Base-by-base conservation (phyloP, 2,888 invertebrate genomes). In the Ophion obscuratus region DNA sequence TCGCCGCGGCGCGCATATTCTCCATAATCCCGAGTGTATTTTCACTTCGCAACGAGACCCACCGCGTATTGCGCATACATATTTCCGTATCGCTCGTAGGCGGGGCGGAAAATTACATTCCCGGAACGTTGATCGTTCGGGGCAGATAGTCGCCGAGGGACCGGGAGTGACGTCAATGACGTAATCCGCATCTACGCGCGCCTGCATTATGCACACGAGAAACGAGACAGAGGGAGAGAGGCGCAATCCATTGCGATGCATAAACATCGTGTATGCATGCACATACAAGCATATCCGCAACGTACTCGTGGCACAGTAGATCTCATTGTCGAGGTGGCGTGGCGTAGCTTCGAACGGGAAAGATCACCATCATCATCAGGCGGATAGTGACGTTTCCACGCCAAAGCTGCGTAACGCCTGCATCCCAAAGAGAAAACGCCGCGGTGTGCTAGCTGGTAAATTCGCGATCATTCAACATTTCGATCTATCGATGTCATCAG, bases 31-130 rank as follows among this genome's bases (percentile, higher is more conserved):
- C 53, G 53, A 53, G 47, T 24, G 74, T 36, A 64, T 82, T 64
- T 73, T 79, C 64, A 24, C 47, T 24, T 47, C 14, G 74, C 73
- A 62, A 64, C 57, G 53, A 62, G 70, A 44, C 31, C 53, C 31
- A 73, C 59, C 53, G 53, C 17, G 64, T 68, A 47, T 81, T 73
- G 71, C 81, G 47, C 44, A 61, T 57, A 70, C 73, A 53, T 81
- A 79, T 85, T 64, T 74, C 40, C 74, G 79, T 83, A 76, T 83
- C 64, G 36, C 31, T 66, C 75, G 79, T 76, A 79, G 79, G 83
- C 71, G 79, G 76, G 83, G 83, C 83, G 79, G 85, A 85, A 85
- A 83, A 85, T 83, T 83, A 79, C 75, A 79, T 85, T 85, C 85
- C 78, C 82, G 85, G 85, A 85, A 85, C 79, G 79, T 61, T 78